Percentiles rank a stretch among this genome's conserved stretches.
These are phyloP conservation scores for Alosa sapidissima DNA, from an alignment of 2,797 vertebrate genomes.

Conservation along the genomic window DNA sequence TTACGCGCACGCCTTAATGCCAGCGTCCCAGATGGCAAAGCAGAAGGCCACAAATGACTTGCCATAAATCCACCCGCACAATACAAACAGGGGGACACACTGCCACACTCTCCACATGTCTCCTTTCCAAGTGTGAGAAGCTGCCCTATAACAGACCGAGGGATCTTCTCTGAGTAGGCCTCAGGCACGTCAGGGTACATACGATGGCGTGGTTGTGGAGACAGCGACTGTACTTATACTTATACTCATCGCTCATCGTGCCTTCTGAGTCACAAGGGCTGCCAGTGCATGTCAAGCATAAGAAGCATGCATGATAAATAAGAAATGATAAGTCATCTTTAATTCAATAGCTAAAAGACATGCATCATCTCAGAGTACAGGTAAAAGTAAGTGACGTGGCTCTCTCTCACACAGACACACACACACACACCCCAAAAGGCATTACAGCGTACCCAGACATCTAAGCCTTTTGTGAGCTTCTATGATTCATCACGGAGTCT, in stretches of 20 bases:
- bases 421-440: background rate
- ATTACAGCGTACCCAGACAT: background rate
- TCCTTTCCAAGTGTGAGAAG: background rate
- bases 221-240: background rate
- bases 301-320: background rate
- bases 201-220: background rate
- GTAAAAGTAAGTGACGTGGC: background rate
- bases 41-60: background rate
- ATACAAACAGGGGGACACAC: background rate
- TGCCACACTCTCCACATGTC: background rate
- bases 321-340: background rate
- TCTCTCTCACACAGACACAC: background rate
- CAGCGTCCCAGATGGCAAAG: background rate
- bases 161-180: background rate
- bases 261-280: background rate
- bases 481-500: background rate
- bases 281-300: background rate
- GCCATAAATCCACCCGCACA: background rate
- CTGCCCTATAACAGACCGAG: background rate
- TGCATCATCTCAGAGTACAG: background rate
- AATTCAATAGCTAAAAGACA: constrained; percentile 5
- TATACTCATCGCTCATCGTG: background rate
- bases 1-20: background rate
- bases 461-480: background rate
- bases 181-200: background rate